These are phyloP conservation scores for Aphis craccivora DNA, from an alignment of 1,140 invertebrate genomes.

Conservation along the genomic window DNA sequence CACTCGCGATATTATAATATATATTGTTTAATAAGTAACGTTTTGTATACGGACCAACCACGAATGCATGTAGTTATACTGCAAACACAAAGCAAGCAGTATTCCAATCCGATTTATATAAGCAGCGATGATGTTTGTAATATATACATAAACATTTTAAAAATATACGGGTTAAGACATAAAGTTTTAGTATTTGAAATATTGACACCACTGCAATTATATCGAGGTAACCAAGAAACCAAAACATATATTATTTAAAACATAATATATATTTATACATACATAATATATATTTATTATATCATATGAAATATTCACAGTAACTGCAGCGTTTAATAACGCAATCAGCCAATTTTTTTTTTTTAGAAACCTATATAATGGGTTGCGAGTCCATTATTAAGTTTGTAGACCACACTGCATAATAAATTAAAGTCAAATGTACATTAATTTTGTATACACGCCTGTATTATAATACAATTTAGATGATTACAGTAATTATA, in stretches of 20 bases:
- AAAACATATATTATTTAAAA: too few relatives aligned
- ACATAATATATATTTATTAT: too few relatives aligned
- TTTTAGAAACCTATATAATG: background rate
- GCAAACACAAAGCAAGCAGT: background rate
- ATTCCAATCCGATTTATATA: slow-evolving; percentile 3
- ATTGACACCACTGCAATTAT: background rate
- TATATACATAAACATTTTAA: too few relatives aligned
- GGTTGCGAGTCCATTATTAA: background rate
- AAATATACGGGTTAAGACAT: too few relatives aligned
- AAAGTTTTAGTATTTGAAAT: background rate
- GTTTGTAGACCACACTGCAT: background rate
- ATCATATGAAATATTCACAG: background rate
- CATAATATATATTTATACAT: too few relatives aligned
- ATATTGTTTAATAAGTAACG: slow-evolving; percentile 2
- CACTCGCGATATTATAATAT: background rate
- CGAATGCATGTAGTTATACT: background rate
- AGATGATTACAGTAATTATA: background rate
- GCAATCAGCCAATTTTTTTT: too few relatives aligned
- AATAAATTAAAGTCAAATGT: background rate
- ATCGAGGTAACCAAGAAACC: background rate
- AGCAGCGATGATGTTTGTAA: background rate
- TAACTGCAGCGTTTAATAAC: background rate
- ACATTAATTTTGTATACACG: background rate
- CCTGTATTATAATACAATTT: background rate
- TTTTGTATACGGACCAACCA: background rate